Evolutionary conservation across 2,888 invertebrate genomes (phyloP).

Genomic region (Harpagoxenus sublaevis): DNA sequence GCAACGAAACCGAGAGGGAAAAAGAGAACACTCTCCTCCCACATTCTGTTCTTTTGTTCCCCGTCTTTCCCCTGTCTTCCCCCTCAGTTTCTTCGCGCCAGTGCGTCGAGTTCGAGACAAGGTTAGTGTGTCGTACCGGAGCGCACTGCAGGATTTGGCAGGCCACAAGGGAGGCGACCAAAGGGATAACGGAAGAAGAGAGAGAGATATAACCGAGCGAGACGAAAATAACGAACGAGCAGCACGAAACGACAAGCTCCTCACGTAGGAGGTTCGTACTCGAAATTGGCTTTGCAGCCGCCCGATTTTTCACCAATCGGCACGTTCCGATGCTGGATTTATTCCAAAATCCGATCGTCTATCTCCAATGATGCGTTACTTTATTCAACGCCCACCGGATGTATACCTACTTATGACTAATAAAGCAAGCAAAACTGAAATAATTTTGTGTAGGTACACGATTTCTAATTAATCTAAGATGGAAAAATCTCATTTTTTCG

Average conservation of each 20-base stretch:
- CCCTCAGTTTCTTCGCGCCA: constrained; percentile 14
- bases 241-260: constrained; percentile 22
- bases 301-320: constrained; percentile 26
- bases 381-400: background rate
- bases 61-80: too few relatives aligned
- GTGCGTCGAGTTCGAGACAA: constrained; percentile 78
- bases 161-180: constrained; percentile 27
- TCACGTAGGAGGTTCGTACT: constrained; percentile 3
- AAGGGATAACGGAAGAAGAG: constrained; percentile 18
- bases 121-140: constrained; percentile 81
- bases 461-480: background rate
- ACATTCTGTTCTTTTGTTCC: background rate
- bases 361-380: constrained; percentile 18
- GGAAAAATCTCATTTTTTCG: background rate
- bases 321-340: background rate
- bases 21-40: background rate
- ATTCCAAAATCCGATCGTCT: background rate
- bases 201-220: background rate
- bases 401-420: background rate
- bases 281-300: constrained; percentile 6
- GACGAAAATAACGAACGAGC: constrained; percentile 8
- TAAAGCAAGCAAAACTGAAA: background rate
- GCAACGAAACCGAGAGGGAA: constrained; percentile 64
- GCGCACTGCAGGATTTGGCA: constrained; percentile 71
- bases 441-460: background rate